Base-by-base conservation (phyloP, 2,113 vertebrate genomes). In the Pogonocichla stellata region DNA sequence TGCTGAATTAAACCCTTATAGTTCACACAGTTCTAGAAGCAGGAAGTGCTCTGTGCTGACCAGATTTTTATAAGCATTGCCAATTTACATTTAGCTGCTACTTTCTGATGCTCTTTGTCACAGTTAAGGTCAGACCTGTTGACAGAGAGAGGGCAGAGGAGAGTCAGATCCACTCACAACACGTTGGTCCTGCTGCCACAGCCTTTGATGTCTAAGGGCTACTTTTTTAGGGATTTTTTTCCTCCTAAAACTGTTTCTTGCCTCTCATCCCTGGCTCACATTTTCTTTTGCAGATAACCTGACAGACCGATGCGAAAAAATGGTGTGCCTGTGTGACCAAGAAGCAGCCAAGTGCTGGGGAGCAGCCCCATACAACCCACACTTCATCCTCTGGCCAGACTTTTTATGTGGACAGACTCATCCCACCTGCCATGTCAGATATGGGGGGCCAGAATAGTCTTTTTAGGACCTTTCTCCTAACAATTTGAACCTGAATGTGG, bases 271-370 rank as follows among this genome's bases (percentile, higher is more conserved):
- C 75, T 6, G 0, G 2, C 66, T 94, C 51, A 88, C 58, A 51
- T 96, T 93, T 54, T 97, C 93, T 97, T 85, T 98, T 98, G 86
- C 97, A 99, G 99, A 98, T 92, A 96, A 98, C 18, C 73, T 98
- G 79, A 90, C 98, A 91, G 98, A 99, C 92, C 96, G 53, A 34
- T 99, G 99, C 94, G 98, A 99, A 92, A 98, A 98, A 94, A 96
- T 98, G 71, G 90, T 98, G 48, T 99, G 99, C 97, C 96, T 97
- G 42, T 99, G 99, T 93, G 99, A 99, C 98, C 97, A 96, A 94
- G 97, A 99, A 70, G 96, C 98, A 36, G 98, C 98, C 62, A 96
- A 96, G 69, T 99, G 99, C 79, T 97, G 99, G 90, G 96, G 97
- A 75, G 94, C 94, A 88, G 97, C 98, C 4, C 89, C 98, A 2